Conservation (phyloP, 2,797 vertebrate genomes). For the Falco cherrug region DNA sequence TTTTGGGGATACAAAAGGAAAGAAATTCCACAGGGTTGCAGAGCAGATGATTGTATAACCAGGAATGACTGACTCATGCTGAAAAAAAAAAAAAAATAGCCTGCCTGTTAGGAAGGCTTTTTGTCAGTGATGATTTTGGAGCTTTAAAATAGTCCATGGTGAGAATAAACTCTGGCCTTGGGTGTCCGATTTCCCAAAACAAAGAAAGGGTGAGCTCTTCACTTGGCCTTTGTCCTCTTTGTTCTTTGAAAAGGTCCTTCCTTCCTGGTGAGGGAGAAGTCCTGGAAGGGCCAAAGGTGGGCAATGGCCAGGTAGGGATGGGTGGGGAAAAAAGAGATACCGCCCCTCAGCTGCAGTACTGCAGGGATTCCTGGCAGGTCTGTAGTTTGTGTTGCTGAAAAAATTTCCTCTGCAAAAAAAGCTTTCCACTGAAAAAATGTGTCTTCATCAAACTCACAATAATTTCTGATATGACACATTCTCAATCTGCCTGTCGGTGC, state of each 20-base stretch:
- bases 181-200: neutral
- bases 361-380: neutral
- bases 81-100: constrained; percentile 1
- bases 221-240: neutral
- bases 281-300: neutral
- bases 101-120: constrained; percentile 6
- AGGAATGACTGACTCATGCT: neutral
- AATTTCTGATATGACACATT: neutral
- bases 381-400: neutral
- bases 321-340: neutral
- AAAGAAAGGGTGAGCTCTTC: neutral
- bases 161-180: neutral
- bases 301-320: neutral
- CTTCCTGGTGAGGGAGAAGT: neutral
- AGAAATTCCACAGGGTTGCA: neutral
- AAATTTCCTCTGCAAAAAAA: neutral
- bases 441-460: neutral
- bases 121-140: constrained; percentile 1
- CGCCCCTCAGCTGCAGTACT: neutral
- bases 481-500: neutral
- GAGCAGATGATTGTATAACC: constrained; percentile 25
- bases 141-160: neutral
- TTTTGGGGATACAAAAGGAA: neutral
- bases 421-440: neutral
- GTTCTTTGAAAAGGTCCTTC: neutral